phyloP scores from a whole-genome alignment of 2,113 vertebrate species.

The Mugil cephalus region DNA sequence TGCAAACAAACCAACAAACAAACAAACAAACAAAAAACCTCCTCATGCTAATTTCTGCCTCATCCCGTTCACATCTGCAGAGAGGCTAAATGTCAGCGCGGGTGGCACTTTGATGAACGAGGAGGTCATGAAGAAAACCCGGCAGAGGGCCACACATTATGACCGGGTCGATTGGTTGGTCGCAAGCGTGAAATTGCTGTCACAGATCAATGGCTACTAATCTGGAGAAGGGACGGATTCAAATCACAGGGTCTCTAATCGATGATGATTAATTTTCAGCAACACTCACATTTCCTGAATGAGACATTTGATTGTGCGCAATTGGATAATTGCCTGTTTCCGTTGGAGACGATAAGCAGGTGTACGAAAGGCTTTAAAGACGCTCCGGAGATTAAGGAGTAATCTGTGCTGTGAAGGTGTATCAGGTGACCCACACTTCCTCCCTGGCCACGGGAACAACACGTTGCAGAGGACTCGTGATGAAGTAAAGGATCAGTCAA shows the following conservation, averaged over 20 bases:
- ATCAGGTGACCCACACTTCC: background rate
- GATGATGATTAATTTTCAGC: slow-evolving; percentile 74
- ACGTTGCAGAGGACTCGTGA: slow-evolving; percentile 1
- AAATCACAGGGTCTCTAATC: slow-evolving; percentile 75
- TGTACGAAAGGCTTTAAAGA: slow-evolving; percentile 24
- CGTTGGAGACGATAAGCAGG: slow-evolving; percentile 19
- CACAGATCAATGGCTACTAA: slow-evolving; percentile 81
- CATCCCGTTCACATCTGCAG: slow-evolving; percentile 2
- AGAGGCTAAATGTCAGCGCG: slow-evolving; percentile 49
- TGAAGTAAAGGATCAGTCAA: slow-evolving; percentile 24
- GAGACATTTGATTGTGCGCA: slow-evolving; percentile 56
- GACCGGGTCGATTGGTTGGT: slow-evolving; percentile 73
- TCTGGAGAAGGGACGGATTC: slow-evolving; percentile 67
- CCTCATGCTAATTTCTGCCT: background rate
- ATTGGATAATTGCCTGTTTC: slow-evolving; percentile 58
- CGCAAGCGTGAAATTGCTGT: slow-evolving; percentile 80
- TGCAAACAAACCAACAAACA: too few species aligned
- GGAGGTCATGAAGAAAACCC: slow-evolving; percentile 61
- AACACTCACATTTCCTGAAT: slow-evolving; percentile 63
- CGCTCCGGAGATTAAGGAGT: background rate
- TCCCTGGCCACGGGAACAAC: background rate
- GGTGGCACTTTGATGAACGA: slow-evolving; percentile 71
- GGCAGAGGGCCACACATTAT: slow-evolving; percentile 62
- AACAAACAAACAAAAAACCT: slow-evolving; percentile 31
- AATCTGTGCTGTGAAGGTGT: slow-evolving; percentile 1